Evolutionary conservation across 2,888 invertebrate species (phyloP), one percentile per base, ranked within the genome.

Genomic region (Spodoptera littoralis): DNA sequence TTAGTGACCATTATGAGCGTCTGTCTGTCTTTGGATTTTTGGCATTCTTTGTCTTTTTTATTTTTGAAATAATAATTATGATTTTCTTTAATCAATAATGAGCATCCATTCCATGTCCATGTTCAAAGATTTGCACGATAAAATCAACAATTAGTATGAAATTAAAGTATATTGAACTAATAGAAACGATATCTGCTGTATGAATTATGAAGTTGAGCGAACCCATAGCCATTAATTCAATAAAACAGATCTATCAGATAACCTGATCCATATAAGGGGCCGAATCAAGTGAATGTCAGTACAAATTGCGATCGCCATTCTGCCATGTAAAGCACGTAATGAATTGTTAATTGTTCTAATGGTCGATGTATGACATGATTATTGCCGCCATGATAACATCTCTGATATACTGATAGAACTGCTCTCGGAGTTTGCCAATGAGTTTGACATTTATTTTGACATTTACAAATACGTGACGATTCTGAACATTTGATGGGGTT

Each of bases 261-360:
- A 59, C 49, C 41, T 64, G 11, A 11, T 44, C 76, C 81, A 46
- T 79, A 71, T 76, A 79, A 54, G 76, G 77, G n/a, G 57, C 54
- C 63, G 48, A 68, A 70, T 64, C 71, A 64, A 70, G 61, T 64
- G 63, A 65, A 73, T 70, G 73, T 70, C 61, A 56, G 55, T 53
- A 77, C 73, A 79, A 81, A 81, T 77, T 70, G 69, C 64, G 61
- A 56, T 63, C 51, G 58, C 80, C 76, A 76, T 80, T 81, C 60
- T 54, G 46, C 64, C 56, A 78, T 83, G 84, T 70, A 64, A 76
- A 82, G 62, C 56, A 22, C 27, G 48, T 74, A 73, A 77, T 78
- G 71, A 76, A 73, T 81, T 74, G 78, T 76, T 76, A 76, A 81
- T 75, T 78, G 74, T 73, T 68, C 54, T 65, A 78, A 78, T 69